Percentiles rank a stretch among this genome's conserved stretches.
Evolutionary conservation across 1,140 invertebrate genomes (phyloP).

Genomic region (Microplitis demolitor): DNA sequence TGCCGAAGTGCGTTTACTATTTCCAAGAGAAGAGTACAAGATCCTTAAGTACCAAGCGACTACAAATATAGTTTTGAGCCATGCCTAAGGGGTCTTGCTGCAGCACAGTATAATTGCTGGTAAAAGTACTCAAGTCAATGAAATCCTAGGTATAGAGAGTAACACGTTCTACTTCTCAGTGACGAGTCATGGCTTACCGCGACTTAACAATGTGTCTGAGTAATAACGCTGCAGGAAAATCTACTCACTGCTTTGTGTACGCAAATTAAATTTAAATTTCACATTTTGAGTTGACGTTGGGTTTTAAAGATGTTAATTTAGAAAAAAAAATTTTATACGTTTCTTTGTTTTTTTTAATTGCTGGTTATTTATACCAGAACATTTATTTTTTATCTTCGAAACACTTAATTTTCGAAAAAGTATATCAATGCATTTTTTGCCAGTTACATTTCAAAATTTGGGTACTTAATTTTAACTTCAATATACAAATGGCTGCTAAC

Average conservation of each 20-base stretch:
- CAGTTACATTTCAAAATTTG: too few species aligned
- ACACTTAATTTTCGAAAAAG: too few species aligned
- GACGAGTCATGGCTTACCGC: conserved; percentile 4
- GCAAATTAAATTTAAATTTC: background rate
- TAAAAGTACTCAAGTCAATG: conserved; percentile 24
- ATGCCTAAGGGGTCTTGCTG: conserved; percentile 8
- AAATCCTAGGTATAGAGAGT: conserved; percentile 2
- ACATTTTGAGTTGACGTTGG: too few species aligned
- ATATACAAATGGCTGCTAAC: too few species aligned
- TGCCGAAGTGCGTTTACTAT: conserved; percentile 22
- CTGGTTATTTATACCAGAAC: too few species aligned
- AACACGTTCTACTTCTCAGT: background rate
- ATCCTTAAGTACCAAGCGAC: background rate
- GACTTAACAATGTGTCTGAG: background rate
- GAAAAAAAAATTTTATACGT: too few species aligned
- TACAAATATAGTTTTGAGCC: conserved; percentile 18
- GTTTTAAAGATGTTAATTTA: too few species aligned
- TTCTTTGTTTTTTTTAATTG: too few species aligned
- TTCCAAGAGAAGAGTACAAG: conserved; percentile 7
- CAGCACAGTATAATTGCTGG: conserved; percentile 16
- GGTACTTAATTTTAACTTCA: too few species aligned
- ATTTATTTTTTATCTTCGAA: too few species aligned
- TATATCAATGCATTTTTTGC: too few species aligned
- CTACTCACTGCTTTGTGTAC: background rate
- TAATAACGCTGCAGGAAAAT: background rate